Evolutionary conservation across 1,140 invertebrate genomes (phyloP), one percentile per base, ranked within the genome.

Genomic region (Musca vetustissima): DNA sequence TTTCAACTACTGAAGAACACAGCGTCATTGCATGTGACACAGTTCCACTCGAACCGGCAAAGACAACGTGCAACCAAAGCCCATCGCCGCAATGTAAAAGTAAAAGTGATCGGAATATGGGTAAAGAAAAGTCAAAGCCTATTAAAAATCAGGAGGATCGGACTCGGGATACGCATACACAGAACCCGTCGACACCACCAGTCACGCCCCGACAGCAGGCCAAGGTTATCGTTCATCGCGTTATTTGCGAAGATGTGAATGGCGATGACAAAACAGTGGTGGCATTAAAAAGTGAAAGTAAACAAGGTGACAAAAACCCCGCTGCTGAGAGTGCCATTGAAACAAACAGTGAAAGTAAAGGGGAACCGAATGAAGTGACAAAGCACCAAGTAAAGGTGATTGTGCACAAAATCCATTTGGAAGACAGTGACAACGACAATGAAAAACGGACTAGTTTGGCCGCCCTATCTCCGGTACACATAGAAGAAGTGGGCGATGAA

Each of bases 171-270:
- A 43, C 6, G 1, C 36, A 43, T 2, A 2, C 36, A 11, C 7
- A 1, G 11, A 43, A 2, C 8, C 57, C 57, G 6, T 4, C 9
- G 24, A 25, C 57, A 14, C 17, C 61, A 1, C 13, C 36, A 25
- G 43, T 25, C 17, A 19, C 47, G 15, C 48, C 68, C 32, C 19
- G 13, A 17, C 49, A 74, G 0, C 74, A 78, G 66, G 78, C 69
- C 24, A 80, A 80, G 69, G 78, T 80, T 24, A 80, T 80, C 69
- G 78, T 80, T 52, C 78, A 80, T 67, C 72, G 78, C 25, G 72
- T 80, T 28, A 73, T 77, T 11, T 68, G 69, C 15, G 74, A 75
- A 15, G 53, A 57, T 49, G 15, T 22, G 17, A 24, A 52, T 0
- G 65, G 53, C 68, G 43, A 13, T 36, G 22, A 61, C 66, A 25